phyloP scores from a whole-genome alignment of 1,140 invertebrate species.

The Ostrea denselamellosa region DNA sequence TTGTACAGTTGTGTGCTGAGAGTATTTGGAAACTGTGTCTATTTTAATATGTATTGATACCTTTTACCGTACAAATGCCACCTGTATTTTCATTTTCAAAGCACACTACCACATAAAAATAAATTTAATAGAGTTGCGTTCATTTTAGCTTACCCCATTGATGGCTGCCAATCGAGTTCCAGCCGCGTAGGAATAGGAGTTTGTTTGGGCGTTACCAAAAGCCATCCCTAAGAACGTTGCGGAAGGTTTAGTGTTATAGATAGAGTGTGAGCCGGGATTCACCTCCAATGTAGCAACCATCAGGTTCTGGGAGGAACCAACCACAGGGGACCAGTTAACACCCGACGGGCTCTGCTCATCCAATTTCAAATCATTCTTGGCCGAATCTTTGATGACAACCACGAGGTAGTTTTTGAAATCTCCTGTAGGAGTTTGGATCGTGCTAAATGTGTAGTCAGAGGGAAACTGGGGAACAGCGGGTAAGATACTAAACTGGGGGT shows the following conservation, averaged over 20 bases:
- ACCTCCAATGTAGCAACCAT: constrained; percentile 49
- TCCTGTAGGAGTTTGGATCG: constrained; percentile 51
- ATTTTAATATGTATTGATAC: background rate
- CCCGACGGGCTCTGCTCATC: constrained; percentile 34
- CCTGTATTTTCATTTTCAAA: no score
- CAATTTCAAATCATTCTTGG: constrained; percentile 44
- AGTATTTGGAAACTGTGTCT: background rate
- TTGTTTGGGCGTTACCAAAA: constrained; percentile 58
- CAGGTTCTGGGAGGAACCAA: constrained; percentile 39
- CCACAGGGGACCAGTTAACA: constrained; percentile 41
- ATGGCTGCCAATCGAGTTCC: constrained; percentile 58
- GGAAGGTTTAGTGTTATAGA: constrained; percentile 58
- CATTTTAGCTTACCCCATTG: constrained; percentile 51
- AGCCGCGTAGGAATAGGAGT: constrained; percentile 61
- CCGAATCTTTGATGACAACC: constrained; percentile 52
- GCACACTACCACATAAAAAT: no score
- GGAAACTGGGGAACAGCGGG: constrained; percentile 57
- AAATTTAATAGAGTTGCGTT: background rate
- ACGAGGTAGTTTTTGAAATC: constrained; percentile 59
- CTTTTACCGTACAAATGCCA: background rate
- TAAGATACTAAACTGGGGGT: constrained; percentile 60
- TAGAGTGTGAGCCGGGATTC: constrained; percentile 56
- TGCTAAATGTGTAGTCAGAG: constrained; percentile 63
- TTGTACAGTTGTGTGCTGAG: no score
- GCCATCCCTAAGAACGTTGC: constrained; percentile 59